Conservation (phyloP, 2,888 invertebrate species). For the Nemoura dubitans region DNA sequence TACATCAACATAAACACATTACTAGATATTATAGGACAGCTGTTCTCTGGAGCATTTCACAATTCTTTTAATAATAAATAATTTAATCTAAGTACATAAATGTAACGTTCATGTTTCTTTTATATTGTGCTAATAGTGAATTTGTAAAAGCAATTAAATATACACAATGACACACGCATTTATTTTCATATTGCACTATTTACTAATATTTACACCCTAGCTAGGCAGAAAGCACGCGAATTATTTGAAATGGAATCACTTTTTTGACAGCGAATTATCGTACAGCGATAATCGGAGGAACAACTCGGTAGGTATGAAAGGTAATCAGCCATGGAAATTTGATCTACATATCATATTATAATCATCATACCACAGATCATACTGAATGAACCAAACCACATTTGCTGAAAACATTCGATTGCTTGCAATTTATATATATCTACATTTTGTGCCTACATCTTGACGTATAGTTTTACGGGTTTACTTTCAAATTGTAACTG, state of each 20-base stretch:
- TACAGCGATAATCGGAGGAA: not conserved
- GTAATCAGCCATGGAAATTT: not conserved
- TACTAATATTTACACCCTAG: not conserved
- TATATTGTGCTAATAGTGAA: not conserved
- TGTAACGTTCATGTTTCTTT: not conserved
- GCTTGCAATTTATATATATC: not conserved
- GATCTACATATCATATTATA: no score
- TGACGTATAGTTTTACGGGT: not conserved
- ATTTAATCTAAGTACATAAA: not conserved
- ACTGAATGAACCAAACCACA: not conserved
- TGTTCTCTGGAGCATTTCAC: not conserved
- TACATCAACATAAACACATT: not conserved
- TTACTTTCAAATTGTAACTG: not conserved
- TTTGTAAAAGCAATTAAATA: not conserved
- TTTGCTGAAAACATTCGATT: not conserved
- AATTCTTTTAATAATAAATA: not conserved
- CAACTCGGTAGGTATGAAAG: not conserved
- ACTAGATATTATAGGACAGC: constrained; percentile 12
- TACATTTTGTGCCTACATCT: not conserved
- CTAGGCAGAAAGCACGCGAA: not conserved
- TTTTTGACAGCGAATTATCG: not conserved
- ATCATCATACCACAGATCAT: not conserved
- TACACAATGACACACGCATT: not conserved
- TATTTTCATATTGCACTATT: not conserved
- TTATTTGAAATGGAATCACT: not conserved